Evolutionary conservation across 2,888 invertebrate species (phyloP), one percentile per base, ranked within the genome.

Genomic region (Lasioglossum pauxillum): DNA sequence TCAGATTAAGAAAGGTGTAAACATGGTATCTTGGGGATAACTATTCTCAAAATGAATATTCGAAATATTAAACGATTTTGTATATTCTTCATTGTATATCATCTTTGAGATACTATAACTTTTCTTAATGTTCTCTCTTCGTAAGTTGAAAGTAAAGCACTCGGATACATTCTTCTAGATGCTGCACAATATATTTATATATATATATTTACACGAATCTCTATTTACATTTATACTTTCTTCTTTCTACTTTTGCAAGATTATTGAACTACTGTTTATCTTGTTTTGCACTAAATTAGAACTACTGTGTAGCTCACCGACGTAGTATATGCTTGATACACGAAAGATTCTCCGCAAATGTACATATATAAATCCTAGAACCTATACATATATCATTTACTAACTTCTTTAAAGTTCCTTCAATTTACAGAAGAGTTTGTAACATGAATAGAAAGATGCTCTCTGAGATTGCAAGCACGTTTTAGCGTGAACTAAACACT

Each of bases 241-340:
- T 69, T 84, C 83, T 88, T 76, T 86, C 74, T 87, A 89, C 86
- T 91, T 84, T 90, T 93, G 93, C 93, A 91, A 93, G 91, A 84
- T 88, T 89, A 88, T 83, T 77, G 81, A 84, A 90, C 82, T 89
- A 89, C 91, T 83, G 79, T 91, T 91, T 87, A 89, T 85, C 85
- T 92, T 91, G 86, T 90, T 93, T 90, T 92, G 94, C 94, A 94
- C 92, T 89, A 88, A 87, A 86, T 92, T 93, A 94, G 93, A 91
- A 86, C 90, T 93, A 93, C 89, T 90, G 92, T 91, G 90, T 94
- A 94, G 93, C 91, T 89, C 90, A 92, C 86, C 84, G 77, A 89
- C 72, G 91, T 92, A 93, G 91, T 87, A 90, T 85, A 76, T 88
- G 92, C 92, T 92, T 92, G 88, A 87, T 75, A 80, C 80, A 83